Base-by-base conservation (phyloP, 2,797 vertebrate species). In the Diplodus puntazzo region DNA sequence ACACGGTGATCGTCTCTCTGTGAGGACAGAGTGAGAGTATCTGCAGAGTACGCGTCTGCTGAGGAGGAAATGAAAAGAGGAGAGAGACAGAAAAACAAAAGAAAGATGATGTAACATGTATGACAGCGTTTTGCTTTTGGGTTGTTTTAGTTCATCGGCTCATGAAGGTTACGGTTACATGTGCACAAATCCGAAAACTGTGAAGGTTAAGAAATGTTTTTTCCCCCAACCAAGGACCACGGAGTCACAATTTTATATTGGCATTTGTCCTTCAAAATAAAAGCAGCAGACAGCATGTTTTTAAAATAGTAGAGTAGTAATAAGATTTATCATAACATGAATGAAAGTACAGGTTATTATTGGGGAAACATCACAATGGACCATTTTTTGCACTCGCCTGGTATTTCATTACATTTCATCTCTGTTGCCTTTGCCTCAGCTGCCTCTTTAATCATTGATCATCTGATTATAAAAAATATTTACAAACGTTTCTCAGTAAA, bases 1-100 rank as follows among this genome's bases (percentile, higher is more conserved):
- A 98, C 95, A 0, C 92, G 95, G 79, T 97, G 95, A 79, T 99
- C 97, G 0, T 99, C 98, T 79, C 96, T 96, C 86, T 97, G 96
- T 2, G 92, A 84, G 43, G 96, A 95, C 1, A 95, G 84, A 0
- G 95, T 96, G 88, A 95, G 90, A 2, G 96, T 96, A 0, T 99
- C 98, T 93, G 96, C 94, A 57, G 87, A 52, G 66, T 96, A 95
- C 7, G 97, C 73, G 0, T 99, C 98, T 99, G 77, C 42, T 3
- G 30, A 66, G 45, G 3, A 62, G 57, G 2, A 25, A 45, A 73
- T 12, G 63, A 62, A 20, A 1, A 53, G 5, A 3, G 12, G 27
- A 70, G 2, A 59, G 9, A 45, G 16, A 83, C 1, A 42, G 5
- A 78, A 69, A 34, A 52, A 46, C 13, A 52, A 55, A 61, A 39